A percentile compares a stretch with the other conserved stretches of the same genome.
These are phyloP conservation scores for Channa argus DNA, from an alignment of 2,113 vertebrate genomes.

Conservation along the genomic window DNA sequence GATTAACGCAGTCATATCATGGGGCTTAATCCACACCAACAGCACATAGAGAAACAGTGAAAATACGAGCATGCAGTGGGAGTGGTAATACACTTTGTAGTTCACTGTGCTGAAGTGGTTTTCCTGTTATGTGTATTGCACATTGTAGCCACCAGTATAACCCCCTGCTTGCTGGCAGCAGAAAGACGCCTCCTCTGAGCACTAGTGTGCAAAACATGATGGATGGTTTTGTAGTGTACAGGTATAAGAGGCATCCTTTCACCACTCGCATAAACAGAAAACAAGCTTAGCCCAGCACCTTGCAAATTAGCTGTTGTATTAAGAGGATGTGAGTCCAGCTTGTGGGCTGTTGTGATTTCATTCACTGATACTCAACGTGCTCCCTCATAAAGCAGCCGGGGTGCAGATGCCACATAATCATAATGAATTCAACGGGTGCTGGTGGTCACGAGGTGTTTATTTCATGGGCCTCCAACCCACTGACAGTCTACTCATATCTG, in stretches of 20 bases:
- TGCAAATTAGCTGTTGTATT: constrained; percentile 63
- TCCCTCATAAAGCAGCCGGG: constrained; percentile 5
- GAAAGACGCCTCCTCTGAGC: constrained; percentile 31
- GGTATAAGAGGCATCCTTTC: constrained; percentile 46
- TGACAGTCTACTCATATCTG: constrained; percentile 73
- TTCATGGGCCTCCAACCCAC: constrained; percentile 66
- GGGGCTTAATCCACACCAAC: constrained; percentile 47
- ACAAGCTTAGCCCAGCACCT: constrained; percentile 60
- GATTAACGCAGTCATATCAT: constrained; percentile 55
- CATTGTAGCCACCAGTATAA: constrained; percentile 47
- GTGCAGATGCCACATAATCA: constrained; percentile 2
- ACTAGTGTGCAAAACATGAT: constrained; percentile 59
- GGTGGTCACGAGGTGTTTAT: constrained; percentile 75
- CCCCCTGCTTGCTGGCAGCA: constrained; percentile 26
- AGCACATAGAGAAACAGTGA: constrained; percentile 42
- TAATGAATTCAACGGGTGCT: constrained; percentile 66
- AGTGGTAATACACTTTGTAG: constrained; percentile 53
- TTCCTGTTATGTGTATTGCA: constrained; percentile 27
- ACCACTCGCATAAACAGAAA: constrained; percentile 69
- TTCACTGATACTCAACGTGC: constrained; percentile 53
- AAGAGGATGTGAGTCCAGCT: constrained; percentile 32
- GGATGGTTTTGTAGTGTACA: constrained; percentile 35
- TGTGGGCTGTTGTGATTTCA: constrained; percentile 49
- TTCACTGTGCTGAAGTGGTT: constrained; percentile 57
- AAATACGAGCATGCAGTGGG: constrained; percentile 46